phyloP scores from a whole-genome alignment of 2,113 vertebrate genomes.

The Haemorhous mexicanus region DNA sequence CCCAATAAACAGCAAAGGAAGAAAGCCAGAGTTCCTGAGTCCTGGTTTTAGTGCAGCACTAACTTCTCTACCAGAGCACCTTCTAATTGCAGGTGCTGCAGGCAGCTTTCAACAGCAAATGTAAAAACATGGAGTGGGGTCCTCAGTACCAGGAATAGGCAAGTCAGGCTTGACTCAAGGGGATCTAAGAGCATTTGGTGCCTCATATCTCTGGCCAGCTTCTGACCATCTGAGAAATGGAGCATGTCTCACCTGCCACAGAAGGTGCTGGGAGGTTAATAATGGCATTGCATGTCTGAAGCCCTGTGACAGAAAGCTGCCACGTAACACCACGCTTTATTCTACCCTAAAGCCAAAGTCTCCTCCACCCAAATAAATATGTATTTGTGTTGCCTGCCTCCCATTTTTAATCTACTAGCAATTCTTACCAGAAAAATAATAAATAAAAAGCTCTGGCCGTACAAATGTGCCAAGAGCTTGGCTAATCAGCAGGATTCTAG shows the following conservation, averaged over 20 bases:
- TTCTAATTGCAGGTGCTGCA: neutral
- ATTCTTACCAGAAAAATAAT: constrained; percentile 35
- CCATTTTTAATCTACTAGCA: neutral
- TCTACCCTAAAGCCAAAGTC: constrained; percentile 46
- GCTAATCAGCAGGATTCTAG: constrained; percentile 18
- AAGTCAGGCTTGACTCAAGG: constrained; percentile 8
- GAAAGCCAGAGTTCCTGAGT: neutral
- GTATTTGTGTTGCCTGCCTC: neutral
- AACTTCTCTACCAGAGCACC: neutral
- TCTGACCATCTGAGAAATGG: constrained; percentile 23
- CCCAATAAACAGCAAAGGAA: neutral
- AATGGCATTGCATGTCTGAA: constrained; percentile 25
- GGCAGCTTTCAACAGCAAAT: neutral
- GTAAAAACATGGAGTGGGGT: neutral
- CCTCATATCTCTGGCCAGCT: neutral
- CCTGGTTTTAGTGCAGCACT: neutral
- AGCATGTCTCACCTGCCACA: constrained; percentile 27
- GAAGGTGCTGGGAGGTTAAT: neutral
- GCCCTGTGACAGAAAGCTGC: constrained; percentile 25
- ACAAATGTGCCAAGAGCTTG: constrained; percentile 22
- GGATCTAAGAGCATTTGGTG: neutral
- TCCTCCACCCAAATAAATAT: constrained; percentile 42
- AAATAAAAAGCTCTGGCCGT: neutral
- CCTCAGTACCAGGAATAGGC: neutral
- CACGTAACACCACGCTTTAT: neutral